phyloP scores from a whole-genome alignment of 2,113 vertebrate species.

The Platycercus adscitus region DNA sequence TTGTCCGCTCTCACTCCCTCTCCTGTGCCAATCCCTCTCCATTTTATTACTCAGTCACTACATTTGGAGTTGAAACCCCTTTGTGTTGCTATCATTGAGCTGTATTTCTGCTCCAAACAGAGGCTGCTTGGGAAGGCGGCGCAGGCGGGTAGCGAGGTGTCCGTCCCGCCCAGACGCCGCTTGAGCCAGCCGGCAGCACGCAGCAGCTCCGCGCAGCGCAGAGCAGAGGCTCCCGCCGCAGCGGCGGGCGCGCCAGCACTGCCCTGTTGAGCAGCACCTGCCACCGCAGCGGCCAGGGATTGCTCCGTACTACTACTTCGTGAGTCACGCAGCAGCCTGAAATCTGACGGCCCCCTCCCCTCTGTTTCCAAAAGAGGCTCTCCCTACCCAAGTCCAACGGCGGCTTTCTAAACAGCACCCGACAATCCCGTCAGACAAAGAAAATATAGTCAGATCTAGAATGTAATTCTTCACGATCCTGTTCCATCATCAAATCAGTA shows the following conservation, averaged over 20 bases:
- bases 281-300: rapidly evolving
- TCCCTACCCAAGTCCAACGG: not conserved
- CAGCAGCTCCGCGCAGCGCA: not conserved
- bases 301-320: not conserved
- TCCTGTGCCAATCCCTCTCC: not conserved
- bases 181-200: not conserved
- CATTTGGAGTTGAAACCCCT: not conserved
- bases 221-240: not conserved
- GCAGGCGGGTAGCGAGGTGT: not conserved
- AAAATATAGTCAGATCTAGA: not conserved
- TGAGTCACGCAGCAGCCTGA: not conserved
- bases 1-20: not conserved
- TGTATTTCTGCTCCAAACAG: not conserved
- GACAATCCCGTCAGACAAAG: not conserved
- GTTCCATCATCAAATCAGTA: not conserved
- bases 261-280: not conserved
- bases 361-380: not conserved
- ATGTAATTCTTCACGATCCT: not conserved
- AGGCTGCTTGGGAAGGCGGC: not conserved
- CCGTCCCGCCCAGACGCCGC: not conserved
- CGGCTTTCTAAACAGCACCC: not conserved
- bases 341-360: not conserved
- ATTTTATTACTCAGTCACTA: not conserved
- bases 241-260: not conserved
- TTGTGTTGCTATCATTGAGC: not conserved